Evolutionary conservation across 2,888 invertebrate species (phyloP).

Genomic region (Dolichomitus sp.): DNA sequence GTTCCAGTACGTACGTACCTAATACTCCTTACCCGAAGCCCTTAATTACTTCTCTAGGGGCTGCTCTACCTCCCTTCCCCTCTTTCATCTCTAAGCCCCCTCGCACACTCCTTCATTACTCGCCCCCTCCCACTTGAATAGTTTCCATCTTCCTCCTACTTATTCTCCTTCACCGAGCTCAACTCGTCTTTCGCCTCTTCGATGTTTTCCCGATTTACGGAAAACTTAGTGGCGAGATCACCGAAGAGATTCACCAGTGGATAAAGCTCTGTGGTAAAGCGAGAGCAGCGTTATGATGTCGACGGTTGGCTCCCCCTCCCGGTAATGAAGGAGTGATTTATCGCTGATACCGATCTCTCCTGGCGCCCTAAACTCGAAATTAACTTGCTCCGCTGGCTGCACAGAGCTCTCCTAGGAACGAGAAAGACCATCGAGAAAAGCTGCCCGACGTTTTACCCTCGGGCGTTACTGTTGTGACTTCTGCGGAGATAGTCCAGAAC

Average conservation of each 20-base stretch:
- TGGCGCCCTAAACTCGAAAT: constrained; percentile 38
- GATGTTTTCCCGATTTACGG: constrained; percentile 29
- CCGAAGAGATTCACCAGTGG: constrained; percentile 46
- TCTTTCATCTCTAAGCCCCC: constrained; percentile 5
- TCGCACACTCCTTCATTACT: constrained; percentile 54
- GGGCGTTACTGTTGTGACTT: constrained; percentile 9
- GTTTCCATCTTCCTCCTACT: constrained; percentile 24
- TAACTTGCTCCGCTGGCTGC: constrained; percentile 23
- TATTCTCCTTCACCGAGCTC: constrained; percentile 5
- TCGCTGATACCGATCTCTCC: constrained; percentile 27
- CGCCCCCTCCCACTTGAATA: constrained; percentile 31
- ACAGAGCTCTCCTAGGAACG: not conserved
- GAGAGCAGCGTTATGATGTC: constrained; percentile 57
- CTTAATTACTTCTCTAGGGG: constrained; percentile 73
- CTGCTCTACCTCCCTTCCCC: constrained; percentile 16
- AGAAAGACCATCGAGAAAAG: constrained; percentile 7
- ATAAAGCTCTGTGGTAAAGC: constrained; percentile 50
- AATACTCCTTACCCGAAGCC: constrained; percentile 68
- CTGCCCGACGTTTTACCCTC: constrained; percentile 23
- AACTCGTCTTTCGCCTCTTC: constrained; percentile 7
- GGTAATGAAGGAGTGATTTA: constrained; percentile 69
- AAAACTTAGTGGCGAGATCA: constrained; percentile 9
- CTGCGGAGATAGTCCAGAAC: constrained; percentile 6
- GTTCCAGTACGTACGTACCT: constrained; percentile 45
- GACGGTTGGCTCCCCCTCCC: constrained; percentile 48